Base-by-base conservation (phyloP, 2,888 invertebrate genomes). In the Pyrochroa serraticornis region DNA sequence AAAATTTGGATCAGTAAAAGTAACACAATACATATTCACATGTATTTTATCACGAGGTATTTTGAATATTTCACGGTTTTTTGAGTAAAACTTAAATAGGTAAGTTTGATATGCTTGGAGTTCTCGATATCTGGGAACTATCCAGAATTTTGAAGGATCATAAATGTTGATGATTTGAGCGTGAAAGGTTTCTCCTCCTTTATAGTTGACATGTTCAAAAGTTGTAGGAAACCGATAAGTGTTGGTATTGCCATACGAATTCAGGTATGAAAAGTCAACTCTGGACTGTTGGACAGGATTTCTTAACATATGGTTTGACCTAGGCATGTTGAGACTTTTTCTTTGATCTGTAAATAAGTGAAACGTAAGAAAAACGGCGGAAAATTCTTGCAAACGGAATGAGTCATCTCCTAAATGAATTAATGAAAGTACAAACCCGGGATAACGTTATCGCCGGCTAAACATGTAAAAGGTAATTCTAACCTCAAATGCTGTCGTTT, bases 81-180 rank as follows among this genome's bases (percentile, higher is more conserved):
- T 31, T n/a, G 51, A 46, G 35, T 60, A 60, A n/a, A 45, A 51
- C 13, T 32, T 12, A 32, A 51, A 52, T 0, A 60, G 32, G 34
- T 51, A 33, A 3, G 31, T 43, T 44, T 60, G 47, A n/a, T 38
- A 51, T 6, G 46, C 22, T 47, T 55, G 51, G 6, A 56, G 30
- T 38, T 60, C 60, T 30, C 34, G 38, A 12, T 12, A 43, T 45
- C 47, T 60, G 3, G 33, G 6, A 2, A 60, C 56, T 5, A 60
- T 56, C 55, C 55, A 60, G 31, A 60, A 60, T 32, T 60, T 60
- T 7, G 55, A 43, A 13, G 55, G 55, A 33, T 60, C 60, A 32
- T 60, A 60, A 13, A 59, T 55, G 10, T 50, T 13, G 5, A 39
- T 39, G 5, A 59, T 36, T 32, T 38, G 22, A 6, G 37, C 9